Base-by-base conservation (phyloP, 2,797 vertebrate genomes). In the Adrianichthys oophorus region DNA sequence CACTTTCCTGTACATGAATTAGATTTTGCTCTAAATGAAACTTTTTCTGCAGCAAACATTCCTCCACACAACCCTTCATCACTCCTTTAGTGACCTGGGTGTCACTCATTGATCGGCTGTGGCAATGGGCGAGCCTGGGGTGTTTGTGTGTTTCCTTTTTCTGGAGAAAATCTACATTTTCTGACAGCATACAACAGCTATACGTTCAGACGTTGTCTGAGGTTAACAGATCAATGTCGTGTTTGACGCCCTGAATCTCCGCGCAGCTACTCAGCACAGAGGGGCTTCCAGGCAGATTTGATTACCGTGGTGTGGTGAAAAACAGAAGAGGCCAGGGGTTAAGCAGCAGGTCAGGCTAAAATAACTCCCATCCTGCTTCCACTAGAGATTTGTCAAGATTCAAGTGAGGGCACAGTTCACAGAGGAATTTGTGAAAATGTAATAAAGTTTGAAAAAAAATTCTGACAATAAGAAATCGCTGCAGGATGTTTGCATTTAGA, bases 201-300 rank as follows among this genome's bases (percentile, higher is more conserved):
- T 17, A 44, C 57, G 46, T 65, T 50, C 50, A 54, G 32, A 32
- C 56, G 68, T 37, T 61, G 49, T 71, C 72, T 59, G 40, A 70
- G 49, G 76, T 63, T 59, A 75, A 52, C 46, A 60, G 69, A 84
- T 85, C 79, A 71, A 85, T 79, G 69, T 15, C 10, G 1, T 19
- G 58, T 63, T 44, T 48, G 62, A 56, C 7, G 21, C 56, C 48
- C 53, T 59, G 62, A 45, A 71, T 56, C 65, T 41, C 23, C 46
- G 59, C 52, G 49, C 15, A 1, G 48, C 32, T 40, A 45, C 19
- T 17, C 19, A 59, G 56, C 67, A 58, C 59, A 41, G 49, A 70
- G 61, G 41, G 56, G 61, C 46, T 71, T 61, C 41, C 44, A 62
- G 52, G 66, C 41, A 52, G 51, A 56, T 62, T 45, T 41, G 52